Evolutionary conservation across 1,140 invertebrate genomes (phyloP), one percentile per base, ranked within the genome.

Genomic region (Drosophila kohkoa): DNA sequence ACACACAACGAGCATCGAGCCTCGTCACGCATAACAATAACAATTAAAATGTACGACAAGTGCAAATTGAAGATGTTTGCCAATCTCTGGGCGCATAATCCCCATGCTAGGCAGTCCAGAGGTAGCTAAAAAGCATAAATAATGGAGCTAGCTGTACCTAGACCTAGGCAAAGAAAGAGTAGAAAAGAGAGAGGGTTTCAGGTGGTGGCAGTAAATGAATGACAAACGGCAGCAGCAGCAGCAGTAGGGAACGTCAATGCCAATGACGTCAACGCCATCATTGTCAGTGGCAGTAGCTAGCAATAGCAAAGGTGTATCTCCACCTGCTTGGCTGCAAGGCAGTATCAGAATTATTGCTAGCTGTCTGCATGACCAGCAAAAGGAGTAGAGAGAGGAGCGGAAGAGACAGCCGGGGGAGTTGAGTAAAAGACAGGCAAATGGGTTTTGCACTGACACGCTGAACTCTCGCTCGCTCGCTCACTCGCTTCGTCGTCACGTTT

Each of bases 31-130:
- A 88, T 79, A 89, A 89, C 85, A 75, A 88, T 88, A 88, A 81
- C 85, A 88, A 89, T 89, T 89, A 88, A 89, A 88, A 75, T 75
- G 85, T 88, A 88, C 85, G 85, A 88, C 85, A 88, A 88, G 85
- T 85, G 85, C 85, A 88, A 79, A 88, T 88, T 88, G 85, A 79
- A 89, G 85, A 89, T 85, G 77, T 89, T 43, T 76, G 80, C 63
- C 71, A 68, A 74, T 77, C n/a, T 35, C 67, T 75, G 75, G 71
- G 10, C 8, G 46, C 51, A 49, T 32, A 48, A 58, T 46, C 41
- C 52, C 13, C 35, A 38, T 11, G 10, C 35, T 65, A 71, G 68
- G 63, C 77, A 74, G 68, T 62, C 67, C 62, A 16, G 35, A 41
- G 32, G 54, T 81, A 77, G 77, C 80, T 87, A 88, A 87, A 87